A percentile compares a stretch with the other conserved stretches of the same genome.
Conservation (phyloP, 2,888 invertebrate genomes). For the Athripsodes cinereus region DNA sequence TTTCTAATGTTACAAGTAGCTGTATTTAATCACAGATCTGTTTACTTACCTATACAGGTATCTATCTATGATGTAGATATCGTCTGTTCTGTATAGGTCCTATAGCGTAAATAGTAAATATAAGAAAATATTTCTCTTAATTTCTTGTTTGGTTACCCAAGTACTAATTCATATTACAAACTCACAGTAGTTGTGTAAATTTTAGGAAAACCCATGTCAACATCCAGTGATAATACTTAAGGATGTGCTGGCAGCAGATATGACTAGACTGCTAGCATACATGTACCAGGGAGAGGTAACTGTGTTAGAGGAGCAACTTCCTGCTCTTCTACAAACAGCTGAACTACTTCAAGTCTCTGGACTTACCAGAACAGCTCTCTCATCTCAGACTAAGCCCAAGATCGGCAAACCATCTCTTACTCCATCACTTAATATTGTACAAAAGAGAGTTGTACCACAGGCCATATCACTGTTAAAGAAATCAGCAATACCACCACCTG, state of each 20-base stretch:
- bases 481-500: slow-evolving; percentile 6
- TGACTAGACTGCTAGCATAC: slow-evolving; percentile 60
- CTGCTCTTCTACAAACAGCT: slow-evolving; percentile 61
- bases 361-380: slow-evolving; percentile 40
- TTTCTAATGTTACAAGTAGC: too few relatives aligned
- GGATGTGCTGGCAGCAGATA: slow-evolving; percentile 61
- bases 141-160: too few relatives aligned
- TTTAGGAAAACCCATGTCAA: slow-evolving; percentile 65
- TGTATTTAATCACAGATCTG: too few relatives aligned
- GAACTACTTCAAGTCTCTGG: slow-evolving; percentile 63
- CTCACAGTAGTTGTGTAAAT: too few relatives aligned
- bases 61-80: too few relatives aligned
- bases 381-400: slow-evolving; percentile 32
- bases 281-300: slow-evolving; percentile 70
- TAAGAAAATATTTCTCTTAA: too few relatives aligned
- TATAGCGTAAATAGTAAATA: too few relatives aligned
- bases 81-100: too few relatives aligned
- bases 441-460: slow-evolving; percentile 10
- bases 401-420: slow-evolving; percentile 5
- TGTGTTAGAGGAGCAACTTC: slow-evolving; percentile 59
- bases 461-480: slow-evolving; percentile 12
- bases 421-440: background rate
- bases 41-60: too few relatives aligned
- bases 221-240: slow-evolving; percentile 68
- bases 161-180: too few relatives aligned